Evolutionary conservation across 2,888 invertebrate genomes (phyloP), one percentile per base, ranked within the genome.

Genomic region (Lacanobia wlatinum): DNA sequence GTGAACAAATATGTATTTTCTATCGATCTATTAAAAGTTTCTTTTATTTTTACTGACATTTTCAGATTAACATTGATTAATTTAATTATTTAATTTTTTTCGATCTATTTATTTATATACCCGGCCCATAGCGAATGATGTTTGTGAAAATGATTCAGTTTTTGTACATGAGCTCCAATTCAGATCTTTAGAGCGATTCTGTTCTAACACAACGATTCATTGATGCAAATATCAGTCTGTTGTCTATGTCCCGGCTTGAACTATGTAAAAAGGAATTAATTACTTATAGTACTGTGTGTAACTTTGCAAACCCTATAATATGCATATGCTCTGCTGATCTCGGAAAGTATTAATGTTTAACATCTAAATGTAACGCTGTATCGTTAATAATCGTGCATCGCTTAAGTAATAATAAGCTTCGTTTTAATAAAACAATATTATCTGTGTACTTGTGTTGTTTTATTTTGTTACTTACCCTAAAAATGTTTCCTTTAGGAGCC

Each of bases 391-490:
- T 73, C 74, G 73, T 83, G 80, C 60, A 83, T 83, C 68, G 67
- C 52, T 80, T 59, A 78, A 62, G 18, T 73, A 77, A 71, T 66
- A 38, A 10, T 83, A 83, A 74, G 71, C 82, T 82, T 82, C 82
- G 68, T 63, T 80, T 82, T 68, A 83, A 80, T 82, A 80, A 82
- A 77, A 82, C 82, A 82, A 82, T 83, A 83, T 83, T 80, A 75
- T 83, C 78, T 80, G 80, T 83, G 83, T 80, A 78, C 2, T n/a
- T 14, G 8, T 55, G 63, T 50, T 43, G 64, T 73, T 76, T 71
- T 74, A 76, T 73, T 80, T 9, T 18, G 1, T 23, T 9, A 48
- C 10, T 48, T 59, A 10, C 0, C 34, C 28, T 46, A 10, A 21
- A 18, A 18, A 28, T 34, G 34, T 28, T 2, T 28, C 28, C 28